Evolutionary conservation across 2,113 vertebrate species (phyloP), one percentile per base, ranked within the genome.

Genomic region (Hydrolagus affinis): DNA sequence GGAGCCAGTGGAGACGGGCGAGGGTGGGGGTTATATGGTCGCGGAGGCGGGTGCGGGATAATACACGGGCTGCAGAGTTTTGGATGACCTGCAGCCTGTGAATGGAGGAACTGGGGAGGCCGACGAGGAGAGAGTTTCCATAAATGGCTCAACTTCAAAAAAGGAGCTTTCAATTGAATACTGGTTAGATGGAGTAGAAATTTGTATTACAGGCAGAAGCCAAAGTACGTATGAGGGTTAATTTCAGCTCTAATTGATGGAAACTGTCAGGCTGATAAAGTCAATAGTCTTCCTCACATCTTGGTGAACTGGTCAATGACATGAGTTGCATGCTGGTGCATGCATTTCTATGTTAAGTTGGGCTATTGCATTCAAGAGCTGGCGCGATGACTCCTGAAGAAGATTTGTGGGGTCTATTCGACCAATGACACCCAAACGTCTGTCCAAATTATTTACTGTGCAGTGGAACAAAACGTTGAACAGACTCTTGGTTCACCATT

Each of bases 81-180:
- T n/a, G n/a, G n/a, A n/a, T n/a, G n/a, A n/a, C n/a, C n/a, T n/a
- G n/a, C n/a, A n/a, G n/a, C n/a, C n/a, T n/a, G n/a, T n/a, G n/a
- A n/a, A n/a, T n/a, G n/a, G n/a, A n/a, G n/a, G n/a, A n/a, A n/a
- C n/a, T n/a, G n/a, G n/a, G n/a, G n/a, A n/a, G n/a, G n/a, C n/a
- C n/a, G n/a, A n/a, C n/a, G n/a, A n/a, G n/a, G n/a, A n/a, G n/a
- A n/a, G n/a, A n/a, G n/a, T n/a, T n/a, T n/a, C n/a, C n/a, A 10
- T 28, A 83, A 64, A 66, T 66, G 21, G 30, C 8, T 28, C 62
- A 83, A 62, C 62, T 28, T 66, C 78, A 83, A 64, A 64, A 83
- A 83, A 83, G 78, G 23, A 68, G 64, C 78, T 83, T 83, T 66
- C 59, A 83, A 64, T 66, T 83, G 60, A 32, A 44, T 44, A 44